Percentiles rank a stretch among this genome's conserved stretches.
These are phyloP conservation scores for Sinonovacula constricta DNA, from an alignment of 1,140 invertebrate genomes.

Conservation along the genomic window DNA sequence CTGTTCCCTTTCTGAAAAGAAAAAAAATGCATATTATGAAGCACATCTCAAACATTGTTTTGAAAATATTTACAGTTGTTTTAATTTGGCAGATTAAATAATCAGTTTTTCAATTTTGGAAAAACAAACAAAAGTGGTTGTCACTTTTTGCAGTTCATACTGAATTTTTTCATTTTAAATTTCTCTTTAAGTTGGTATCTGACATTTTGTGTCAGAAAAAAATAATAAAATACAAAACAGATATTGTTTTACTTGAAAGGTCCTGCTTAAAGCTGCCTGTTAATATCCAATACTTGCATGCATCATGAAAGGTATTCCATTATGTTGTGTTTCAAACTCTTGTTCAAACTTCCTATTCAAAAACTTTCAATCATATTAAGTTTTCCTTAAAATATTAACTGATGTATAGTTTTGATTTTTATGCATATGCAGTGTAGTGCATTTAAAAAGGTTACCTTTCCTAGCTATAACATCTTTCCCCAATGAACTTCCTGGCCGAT, in stretches of 20 bases:
- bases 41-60: not conserved
- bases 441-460: constrained; percentile 58
- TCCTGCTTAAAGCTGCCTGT: no score
- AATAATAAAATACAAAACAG: no score
- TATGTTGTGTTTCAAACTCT: not conserved
- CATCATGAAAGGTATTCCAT: no score
- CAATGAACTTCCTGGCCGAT: constrained; percentile 57
- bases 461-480: constrained; percentile 64
- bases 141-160: not conserved
- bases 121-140: not conserved
- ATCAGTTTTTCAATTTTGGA: not conserved
- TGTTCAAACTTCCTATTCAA: not conserved
- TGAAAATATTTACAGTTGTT: not conserved
- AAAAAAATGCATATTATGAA: constrained; percentile 5
- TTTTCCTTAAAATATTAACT: not conserved
- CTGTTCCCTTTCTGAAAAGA: constrained; percentile 70
- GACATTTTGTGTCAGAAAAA: no score
- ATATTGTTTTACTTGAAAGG: no score
- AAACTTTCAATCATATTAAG: not conserved
- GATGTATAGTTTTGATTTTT: constrained; percentile 9
- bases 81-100: not conserved
- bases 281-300: no score
- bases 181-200: no score
- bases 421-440: not conserved
- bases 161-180: no score